Base-by-base conservation (phyloP, 2,113 vertebrate species). In the Phalacrocorax pelagicus region DNA sequence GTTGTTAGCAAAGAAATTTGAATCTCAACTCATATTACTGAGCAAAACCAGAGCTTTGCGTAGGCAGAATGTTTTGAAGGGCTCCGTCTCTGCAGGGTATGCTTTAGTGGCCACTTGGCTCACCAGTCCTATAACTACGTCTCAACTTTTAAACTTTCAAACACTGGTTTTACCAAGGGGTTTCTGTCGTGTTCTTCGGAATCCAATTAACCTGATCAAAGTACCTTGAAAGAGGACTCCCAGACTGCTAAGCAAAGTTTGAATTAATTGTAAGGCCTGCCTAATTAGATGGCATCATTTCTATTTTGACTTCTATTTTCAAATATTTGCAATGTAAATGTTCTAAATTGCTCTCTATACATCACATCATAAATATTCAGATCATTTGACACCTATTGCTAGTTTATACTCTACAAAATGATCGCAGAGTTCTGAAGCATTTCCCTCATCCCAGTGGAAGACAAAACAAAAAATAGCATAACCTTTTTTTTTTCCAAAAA, bases 351-450 rank as follows among this genome's bases (percentile, higher is more conserved):
- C 24, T 87, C 79, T 86, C 51, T 82, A 11, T 94, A 69, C 12
- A 40, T 94, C 32, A 63, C 23, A 49, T 65, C 42, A 91, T 95
- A 85, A 91, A 93, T 96, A 97, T 92, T 95, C 87, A 92, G 61
- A 75, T 81, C 21, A n/a, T 91, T 94, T 66, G 69, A 66, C 47
- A 44, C 36, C 26, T 80, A 23, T 63, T 94, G 32, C 69, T 96
- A 72, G 47, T 80, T 96, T 63, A 46, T 87, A 42, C 61, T 54
- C 78, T 74, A 66, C 51, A 92, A 80, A 93, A 69, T 57, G 12
- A 84, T 66, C 79, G 73, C 34, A 75, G 92, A 75, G 12, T 82
- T 15, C 47, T 78, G 49, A 73, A 59, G 52, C 47, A 86, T 85
- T 95, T 95, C 85, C 32, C 15, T 67, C 13, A 80, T 94, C 63